phyloP scores from a whole-genome alignment of 2,797 vertebrate species.

The Spinibarbus caldwelli region DNA sequence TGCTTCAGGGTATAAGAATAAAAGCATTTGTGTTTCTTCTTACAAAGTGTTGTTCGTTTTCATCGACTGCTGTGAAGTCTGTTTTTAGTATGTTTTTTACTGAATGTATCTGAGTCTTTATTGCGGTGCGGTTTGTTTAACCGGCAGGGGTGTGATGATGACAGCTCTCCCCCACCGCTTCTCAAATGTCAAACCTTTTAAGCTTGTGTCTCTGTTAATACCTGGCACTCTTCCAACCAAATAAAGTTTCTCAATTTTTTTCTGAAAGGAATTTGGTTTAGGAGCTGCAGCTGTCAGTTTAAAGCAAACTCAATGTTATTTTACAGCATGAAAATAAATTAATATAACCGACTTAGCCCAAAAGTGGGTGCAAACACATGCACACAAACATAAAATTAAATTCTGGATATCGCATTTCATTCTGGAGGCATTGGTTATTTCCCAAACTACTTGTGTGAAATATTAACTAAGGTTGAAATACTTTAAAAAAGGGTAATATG shows the following conservation, averaged over 20 bases:
- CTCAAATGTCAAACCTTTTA: constrained; percentile 47
- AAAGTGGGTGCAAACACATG: not conserved
- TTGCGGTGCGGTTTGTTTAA: not conserved
- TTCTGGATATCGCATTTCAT: not conserved
- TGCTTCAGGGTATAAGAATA: not conserved
- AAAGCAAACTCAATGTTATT: not conserved
- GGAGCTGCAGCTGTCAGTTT: not conserved
- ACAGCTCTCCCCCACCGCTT: not conserved
- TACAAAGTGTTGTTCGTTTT: not conserved
- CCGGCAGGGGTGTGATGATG: constrained; percentile 15
- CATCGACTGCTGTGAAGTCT: constrained; percentile 4
- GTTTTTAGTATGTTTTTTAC: not conserved
- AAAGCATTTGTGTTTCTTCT: not conserved
- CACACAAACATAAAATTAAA: not conserved
- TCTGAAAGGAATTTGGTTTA: not conserved
- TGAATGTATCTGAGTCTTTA: not conserved
- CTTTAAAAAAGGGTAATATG: not conserved
- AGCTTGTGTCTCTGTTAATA: constrained; percentile 14
- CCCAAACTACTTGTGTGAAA: not conserved
- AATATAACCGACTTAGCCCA: not conserved
- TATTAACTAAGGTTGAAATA: not conserved
- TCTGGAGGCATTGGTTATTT: not conserved
- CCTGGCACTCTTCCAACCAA: not conserved
- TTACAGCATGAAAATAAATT: not conserved
- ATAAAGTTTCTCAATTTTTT: not conserved